Base-by-base conservation (phyloP, 1,140 invertebrate species). In the Neomicropteryx cornuta region DNA sequence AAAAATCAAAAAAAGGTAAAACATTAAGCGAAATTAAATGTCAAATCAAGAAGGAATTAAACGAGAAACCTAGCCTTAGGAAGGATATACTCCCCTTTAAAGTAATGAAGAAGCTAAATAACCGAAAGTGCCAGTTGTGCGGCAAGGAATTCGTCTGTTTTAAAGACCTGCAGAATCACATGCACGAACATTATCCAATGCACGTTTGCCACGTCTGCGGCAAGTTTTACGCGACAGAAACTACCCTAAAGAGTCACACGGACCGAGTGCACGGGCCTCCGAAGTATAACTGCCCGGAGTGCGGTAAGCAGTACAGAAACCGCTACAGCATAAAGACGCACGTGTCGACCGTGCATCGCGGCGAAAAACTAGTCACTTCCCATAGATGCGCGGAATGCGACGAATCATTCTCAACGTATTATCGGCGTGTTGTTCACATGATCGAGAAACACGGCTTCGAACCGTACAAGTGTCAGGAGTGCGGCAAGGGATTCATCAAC, bases 251-350 rank as follows among this genome's bases (percentile, higher is more conserved):
- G 19, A 48, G 44, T 1, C 61, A 64, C 35, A 38, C 31, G 10
- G 36, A 21, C 17, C 6, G 18, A 6, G n/a, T n/a, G n/a, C 58
- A 62, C 8, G 40, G 51, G n/a, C 50, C 59, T n/a, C 58, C 56
- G n/a, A 57, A 49, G 35, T 58, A 57, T 19, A 60, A 60, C 33
- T 63, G 60, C 31, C 53, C 56, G 10, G 35, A 53, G 3, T 63
- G 60, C 21, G 59, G 60, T 0, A 63, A 62, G 38, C 36, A 60
- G 5, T 62, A 60, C 21, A 44, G 52, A 0, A 61, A 46, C n/a
- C 41, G 48, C 24, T 41, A 45, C 0, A 64, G 59, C 22, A 60
- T 58, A 24, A 46, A 53, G 6, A 60, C 60, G 17, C 59, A 64
- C 19, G 54, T 58, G 34, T 57, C 58, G 23, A 53, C 47, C 0